Conservation (phyloP, 2,888 invertebrate species). For the Eutolmus rufibarbis region DNA sequence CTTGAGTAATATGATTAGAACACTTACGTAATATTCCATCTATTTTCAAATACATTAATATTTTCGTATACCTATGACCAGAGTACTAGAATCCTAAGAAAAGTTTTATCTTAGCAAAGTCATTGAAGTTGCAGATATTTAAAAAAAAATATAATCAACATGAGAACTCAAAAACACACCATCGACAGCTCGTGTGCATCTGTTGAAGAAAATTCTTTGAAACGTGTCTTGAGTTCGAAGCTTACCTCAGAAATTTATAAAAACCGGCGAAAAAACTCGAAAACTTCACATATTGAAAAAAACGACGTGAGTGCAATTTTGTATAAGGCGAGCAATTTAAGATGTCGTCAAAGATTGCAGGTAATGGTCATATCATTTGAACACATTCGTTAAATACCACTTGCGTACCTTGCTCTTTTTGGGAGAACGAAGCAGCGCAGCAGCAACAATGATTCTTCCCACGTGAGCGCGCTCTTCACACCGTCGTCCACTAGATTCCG, state of each 20-base stretch:
- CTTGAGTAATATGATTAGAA: background rate
- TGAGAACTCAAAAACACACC: background rate
- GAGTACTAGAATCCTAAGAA: background rate
- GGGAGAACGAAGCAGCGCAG: background rate
- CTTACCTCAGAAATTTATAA: background rate
- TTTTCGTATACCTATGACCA: background rate
- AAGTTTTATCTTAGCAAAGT: background rate
- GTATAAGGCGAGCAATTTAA: background rate
- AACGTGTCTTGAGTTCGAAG: background rate
- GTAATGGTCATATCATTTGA: constrained; percentile 14
- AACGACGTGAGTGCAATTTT: background rate
- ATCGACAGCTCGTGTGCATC: background rate
- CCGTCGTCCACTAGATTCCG: constrained; percentile 4
- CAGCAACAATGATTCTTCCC: constrained; percentile 13
- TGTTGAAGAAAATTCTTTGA: background rate
- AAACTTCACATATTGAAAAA: background rate
- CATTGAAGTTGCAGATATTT: background rate
- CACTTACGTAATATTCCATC: background rate
- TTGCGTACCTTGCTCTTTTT: constrained; percentile 34
- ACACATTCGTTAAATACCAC: constrained; percentile 33
- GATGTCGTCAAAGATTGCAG: background rate
- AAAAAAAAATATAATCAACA: background rate
- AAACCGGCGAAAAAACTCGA: background rate
- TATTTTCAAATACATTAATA: background rate
- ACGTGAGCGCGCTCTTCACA: constrained; percentile 6